A percentile compares a stretch with the other conserved stretches of the same genome.
Evolutionary conservation across 2,888 invertebrate genomes (phyloP).

Genomic region (Drosophila mayaguana): DNA sequence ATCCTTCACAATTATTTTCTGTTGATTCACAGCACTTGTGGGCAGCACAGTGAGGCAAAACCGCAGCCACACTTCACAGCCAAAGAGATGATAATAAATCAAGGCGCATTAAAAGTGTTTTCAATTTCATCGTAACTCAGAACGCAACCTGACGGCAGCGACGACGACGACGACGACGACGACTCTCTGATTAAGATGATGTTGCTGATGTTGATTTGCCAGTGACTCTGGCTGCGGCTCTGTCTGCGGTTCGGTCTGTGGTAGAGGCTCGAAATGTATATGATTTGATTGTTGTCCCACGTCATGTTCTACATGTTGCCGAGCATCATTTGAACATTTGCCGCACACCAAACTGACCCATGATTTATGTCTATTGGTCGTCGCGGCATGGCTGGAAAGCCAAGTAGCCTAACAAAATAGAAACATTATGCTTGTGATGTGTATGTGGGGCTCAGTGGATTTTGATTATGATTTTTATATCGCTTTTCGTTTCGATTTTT

Average conservation of each 20-base stretch:
- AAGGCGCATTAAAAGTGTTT: constrained; percentile 76
- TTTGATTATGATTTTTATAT: constrained; percentile 11
- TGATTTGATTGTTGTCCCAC: constrained; percentile 65
- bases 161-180: constrained; percentile 45
- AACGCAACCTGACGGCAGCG: constrained; percentile 56
- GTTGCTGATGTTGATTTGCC: constrained; percentile 57
- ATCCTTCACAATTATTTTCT: constrained; percentile 60
- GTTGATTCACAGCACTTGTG: constrained; percentile 70
- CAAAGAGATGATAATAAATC: constrained; percentile 68
- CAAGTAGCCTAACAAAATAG: constrained; percentile 61
- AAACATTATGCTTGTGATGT: constrained; percentile 27
- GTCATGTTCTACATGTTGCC: constrained; percentile 74
- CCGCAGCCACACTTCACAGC: constrained; percentile 51
- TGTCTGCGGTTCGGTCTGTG: constrained; percentile 32
- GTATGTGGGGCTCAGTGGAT: constrained; percentile 13
- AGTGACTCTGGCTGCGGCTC: constrained; percentile 5
- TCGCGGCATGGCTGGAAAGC: constrained; percentile 48
- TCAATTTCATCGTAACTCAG: constrained; percentile 71
- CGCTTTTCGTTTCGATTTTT: constrained; percentile 22
- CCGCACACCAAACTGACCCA: constrained; percentile 66
- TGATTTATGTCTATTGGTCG: constrained; percentile 73
- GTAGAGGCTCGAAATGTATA: constrained; percentile 35
- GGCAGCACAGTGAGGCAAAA: constrained; percentile 40
- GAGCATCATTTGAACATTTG: constrained; percentile 69
- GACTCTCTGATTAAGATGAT: constrained; percentile 64